phyloP scores from a whole-genome alignment of 2,888 invertebrate genomes.

The Hemicrepidius hirtus region DNA sequence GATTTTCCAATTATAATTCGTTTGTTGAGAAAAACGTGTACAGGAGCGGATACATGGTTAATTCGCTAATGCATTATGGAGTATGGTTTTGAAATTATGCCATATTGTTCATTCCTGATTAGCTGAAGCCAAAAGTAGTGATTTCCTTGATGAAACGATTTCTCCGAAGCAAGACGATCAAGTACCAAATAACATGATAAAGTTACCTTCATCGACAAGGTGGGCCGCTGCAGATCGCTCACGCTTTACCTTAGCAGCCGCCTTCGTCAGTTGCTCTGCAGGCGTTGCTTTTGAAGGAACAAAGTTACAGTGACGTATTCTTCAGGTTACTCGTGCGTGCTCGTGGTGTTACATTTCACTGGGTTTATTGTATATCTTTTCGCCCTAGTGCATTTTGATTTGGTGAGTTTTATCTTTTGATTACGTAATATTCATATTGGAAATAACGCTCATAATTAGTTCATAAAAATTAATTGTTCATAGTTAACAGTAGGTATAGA shows the following conservation, averaged over 20 bases:
- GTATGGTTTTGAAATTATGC: too few species aligned
- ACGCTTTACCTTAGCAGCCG: constrained; percentile 60
- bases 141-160: background rate
- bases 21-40: too few species aligned
- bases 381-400: constrained; percentile 25
- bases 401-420: constrained; percentile 35
- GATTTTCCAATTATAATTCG: too few species aligned
- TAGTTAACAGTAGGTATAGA: too few species aligned
- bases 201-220: constrained; percentile 64
- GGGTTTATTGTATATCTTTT: constrained; percentile 38
- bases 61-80: too few species aligned
- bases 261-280: constrained; percentile 66
- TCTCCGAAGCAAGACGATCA: constrained; percentile 57
- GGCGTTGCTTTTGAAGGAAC: constrained; percentile 64
- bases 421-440: background rate
- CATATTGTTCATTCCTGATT: too few species aligned
- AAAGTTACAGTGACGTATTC: constrained; percentile 55
- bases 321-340: constrained; percentile 56
- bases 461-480: too few species aligned
- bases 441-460: too few species aligned
- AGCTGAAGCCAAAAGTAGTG: too few species aligned
- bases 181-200: constrained; percentile 60
- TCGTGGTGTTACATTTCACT: constrained; percentile 55
- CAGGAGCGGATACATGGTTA: too few species aligned
- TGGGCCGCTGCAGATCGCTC: constrained; percentile 64